These are phyloP conservation scores for Neodiprion fabricii DNA, from an alignment of 1,140 invertebrate species.

Conservation along the genomic window DNA sequence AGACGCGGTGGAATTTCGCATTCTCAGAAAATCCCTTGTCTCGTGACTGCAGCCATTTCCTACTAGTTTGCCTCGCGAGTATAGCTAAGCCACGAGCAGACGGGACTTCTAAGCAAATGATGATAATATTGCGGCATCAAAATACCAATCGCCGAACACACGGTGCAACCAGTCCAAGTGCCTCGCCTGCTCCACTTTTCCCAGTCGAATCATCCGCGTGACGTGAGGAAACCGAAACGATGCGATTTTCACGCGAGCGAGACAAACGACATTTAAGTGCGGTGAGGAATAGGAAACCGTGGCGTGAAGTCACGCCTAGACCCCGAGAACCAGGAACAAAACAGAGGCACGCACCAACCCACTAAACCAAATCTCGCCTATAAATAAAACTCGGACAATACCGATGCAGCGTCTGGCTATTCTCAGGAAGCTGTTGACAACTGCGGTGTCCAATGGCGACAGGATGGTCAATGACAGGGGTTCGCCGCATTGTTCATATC, in stretches of 20 bases:
- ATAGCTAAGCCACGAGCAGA: not conserved
- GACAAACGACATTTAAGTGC: not conserved
- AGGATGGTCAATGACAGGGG: conserved; percentile 4
- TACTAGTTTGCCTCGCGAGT: not conserved
- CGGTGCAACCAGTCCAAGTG: no score
- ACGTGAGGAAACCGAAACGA: no score
- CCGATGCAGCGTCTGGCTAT: not conserved
- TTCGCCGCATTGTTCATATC: not conserved
- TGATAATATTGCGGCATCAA: not conserved
- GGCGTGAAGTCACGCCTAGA: not conserved
- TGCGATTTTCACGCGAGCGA: not conserved
- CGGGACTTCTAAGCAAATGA: not conserved
- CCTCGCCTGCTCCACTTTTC: no score
- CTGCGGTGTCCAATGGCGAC: conserved; percentile 1
- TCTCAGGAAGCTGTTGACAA: conserved; percentile 7
- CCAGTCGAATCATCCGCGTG: not conserved
- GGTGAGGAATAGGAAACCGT: not conserved
- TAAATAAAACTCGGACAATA: not conserved
- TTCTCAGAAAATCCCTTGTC: not conserved
- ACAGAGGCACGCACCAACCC: not conserved
- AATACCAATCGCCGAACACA: not conserved
- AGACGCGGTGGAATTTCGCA: not conserved
- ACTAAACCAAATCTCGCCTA: not conserved
- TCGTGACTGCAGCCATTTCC: not conserved
- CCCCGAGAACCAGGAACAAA: not conserved